Conservation (phyloP, 2,888 invertebrate genomes). For the Sarcophaga variegata region DNA sequence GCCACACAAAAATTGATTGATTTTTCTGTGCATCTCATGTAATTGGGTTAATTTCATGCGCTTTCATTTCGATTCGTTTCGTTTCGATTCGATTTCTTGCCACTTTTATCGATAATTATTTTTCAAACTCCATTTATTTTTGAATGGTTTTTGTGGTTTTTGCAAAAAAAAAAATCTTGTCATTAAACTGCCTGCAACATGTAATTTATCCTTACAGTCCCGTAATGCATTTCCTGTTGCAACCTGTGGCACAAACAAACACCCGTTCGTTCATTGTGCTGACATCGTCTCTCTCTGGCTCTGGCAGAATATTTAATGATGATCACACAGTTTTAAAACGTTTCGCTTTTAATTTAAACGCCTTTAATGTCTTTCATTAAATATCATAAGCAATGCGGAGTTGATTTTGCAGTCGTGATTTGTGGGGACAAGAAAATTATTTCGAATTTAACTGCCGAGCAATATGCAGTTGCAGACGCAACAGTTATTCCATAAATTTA, state of each 20-base stretch:
- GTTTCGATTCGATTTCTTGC: slow-evolving; percentile 34
- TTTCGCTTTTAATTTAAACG: too few relatives aligned
- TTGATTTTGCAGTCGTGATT: too few relatives aligned
- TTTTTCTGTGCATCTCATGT: slow-evolving; percentile 39
- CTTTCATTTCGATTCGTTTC: not conserved
- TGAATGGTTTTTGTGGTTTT: not conserved
- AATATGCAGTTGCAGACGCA: too few relatives aligned
- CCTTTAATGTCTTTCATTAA: too few relatives aligned
- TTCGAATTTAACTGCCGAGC: too few relatives aligned
- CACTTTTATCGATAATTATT: slow-evolving; percentile 61
- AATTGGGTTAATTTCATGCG: slow-evolving; percentile 68
- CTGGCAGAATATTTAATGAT: not conserved
- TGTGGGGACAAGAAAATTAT: too few relatives aligned
- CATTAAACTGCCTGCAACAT: slow-evolving; percentile 39
- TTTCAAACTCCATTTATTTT: not conserved
- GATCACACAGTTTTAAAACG: not conserved
- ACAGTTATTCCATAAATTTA: too few relatives aligned
- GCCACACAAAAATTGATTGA: slow-evolving; percentile 40
- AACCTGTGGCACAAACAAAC: not conserved
- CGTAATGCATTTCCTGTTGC: not conserved
- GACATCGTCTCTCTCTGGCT: too few relatives aligned
- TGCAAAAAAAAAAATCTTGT: not conserved
- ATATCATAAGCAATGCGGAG: too few relatives aligned
- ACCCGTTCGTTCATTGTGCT: not conserved
- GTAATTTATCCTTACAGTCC: slow-evolving; percentile 38